Conservation (phyloP, 1,140 invertebrate genomes). For the Leptinotarsa lineolata region DNA sequence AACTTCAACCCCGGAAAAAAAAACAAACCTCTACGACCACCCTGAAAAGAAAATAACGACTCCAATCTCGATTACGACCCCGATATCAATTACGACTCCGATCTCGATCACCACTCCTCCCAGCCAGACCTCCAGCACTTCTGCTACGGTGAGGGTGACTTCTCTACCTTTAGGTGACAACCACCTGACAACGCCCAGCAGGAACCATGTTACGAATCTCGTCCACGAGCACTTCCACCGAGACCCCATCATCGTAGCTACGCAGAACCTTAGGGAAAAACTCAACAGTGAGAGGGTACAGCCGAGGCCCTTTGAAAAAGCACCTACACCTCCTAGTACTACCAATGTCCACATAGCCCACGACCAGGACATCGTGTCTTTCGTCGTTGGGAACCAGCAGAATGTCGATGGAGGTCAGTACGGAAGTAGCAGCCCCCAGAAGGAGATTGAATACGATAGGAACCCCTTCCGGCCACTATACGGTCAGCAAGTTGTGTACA, state of each 20-base stretch:
- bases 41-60: slow-evolving; percentile 19
- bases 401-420: slow-evolving; percentile 62
- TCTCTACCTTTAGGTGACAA: slow-evolving; percentile 49
- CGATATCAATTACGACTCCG: slow-evolving; percentile 29
- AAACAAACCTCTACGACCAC: slow-evolving; percentile 29
- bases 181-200: slow-evolving; percentile 48
- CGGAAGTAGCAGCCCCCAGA: slow-evolving; percentile 53
- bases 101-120: slow-evolving; percentile 34
- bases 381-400: slow-evolving; percentile 66
- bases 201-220: slow-evolving; percentile 49
- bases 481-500: slow-evolving; percentile 18
- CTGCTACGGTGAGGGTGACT: slow-evolving; percentile 46
- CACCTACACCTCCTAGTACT: slow-evolving; percentile 57
- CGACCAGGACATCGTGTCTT: slow-evolving; percentile 66
- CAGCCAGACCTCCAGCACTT: slow-evolving; percentile 28
- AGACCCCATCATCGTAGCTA: slow-evolving; percentile 51
- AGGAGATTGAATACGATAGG: slow-evolving; percentile 57
- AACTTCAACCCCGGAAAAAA: background rate
- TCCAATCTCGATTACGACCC: slow-evolving; percentile 32
- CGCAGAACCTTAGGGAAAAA: slow-evolving; percentile 52
- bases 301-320: slow-evolving; percentile 30
- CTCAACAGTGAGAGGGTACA: slow-evolving; percentile 52
- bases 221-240: slow-evolving; percentile 51
- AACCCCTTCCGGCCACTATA: slow-evolving; percentile 52
- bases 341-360: slow-evolving; percentile 68